Base-by-base conservation (phyloP, 2,888 invertebrate genomes). In the Cylloceria caligata region DNA sequence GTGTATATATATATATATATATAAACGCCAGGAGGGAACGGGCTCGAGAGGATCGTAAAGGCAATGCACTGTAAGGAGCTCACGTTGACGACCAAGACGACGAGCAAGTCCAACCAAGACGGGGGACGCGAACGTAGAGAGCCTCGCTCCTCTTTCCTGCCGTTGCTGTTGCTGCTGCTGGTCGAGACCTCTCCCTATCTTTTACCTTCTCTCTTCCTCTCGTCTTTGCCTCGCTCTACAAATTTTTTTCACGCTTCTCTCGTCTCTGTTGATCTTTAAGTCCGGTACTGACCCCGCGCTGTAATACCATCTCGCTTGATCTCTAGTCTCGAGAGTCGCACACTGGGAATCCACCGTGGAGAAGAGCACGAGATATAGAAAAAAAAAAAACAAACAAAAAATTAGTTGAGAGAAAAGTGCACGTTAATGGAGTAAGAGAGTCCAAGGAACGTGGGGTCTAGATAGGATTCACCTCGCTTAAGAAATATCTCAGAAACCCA, bases 41-140 rank as follows among this genome's bases (percentile, higher is more conserved):
- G 60, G 75, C 69, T 74, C 77, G 71, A 75, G 90, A 89, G 91
- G 88, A 89, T 89, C 88, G 89, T 89, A 90, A 90, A 92, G 92
- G 89, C 92, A 92, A 92, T 92, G 91, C 91, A 92, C 92, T 92
- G 91, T 92, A 92, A 92, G 92, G 92, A 92, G 92, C 91, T 91
- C 92, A 92, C 90, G 89, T 89, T 87, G 87, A 88, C 88, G 87
- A 82, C 81, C 76, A 72, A 65, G 82, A 79, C 67, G 75, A 79
- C 74, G 79, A 79, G 71, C 78, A 75, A 82, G 82, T 83, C 82
- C 79, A 71, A 68, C 81, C 81, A 71, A 57, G 71, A 60, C 71
- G 57, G 27, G 57, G 45, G 57, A 24, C 69, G 69, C 13, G 81
- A 82, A 75, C 81, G 81, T 62, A 60, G 52, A 73, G 73, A 60